Evolutionary conservation across 2,797 vertebrate genomes (phyloP).

Genomic region (Squalus acanthias): DNA sequence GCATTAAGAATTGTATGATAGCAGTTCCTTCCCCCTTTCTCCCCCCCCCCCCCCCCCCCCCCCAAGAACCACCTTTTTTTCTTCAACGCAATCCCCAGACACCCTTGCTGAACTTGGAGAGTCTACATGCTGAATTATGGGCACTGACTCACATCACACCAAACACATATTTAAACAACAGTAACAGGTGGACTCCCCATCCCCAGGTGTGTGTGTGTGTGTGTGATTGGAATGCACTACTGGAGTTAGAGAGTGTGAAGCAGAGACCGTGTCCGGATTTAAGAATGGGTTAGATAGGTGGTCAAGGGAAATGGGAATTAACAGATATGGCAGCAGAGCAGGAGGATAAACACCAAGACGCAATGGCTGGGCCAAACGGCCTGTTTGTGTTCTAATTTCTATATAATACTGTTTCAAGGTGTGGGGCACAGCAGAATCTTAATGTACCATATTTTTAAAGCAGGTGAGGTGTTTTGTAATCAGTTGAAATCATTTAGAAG

Average conservation of each 20-base stretch:
- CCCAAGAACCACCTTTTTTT: not conserved
- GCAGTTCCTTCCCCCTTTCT: not conserved
- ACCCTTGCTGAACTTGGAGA: not conserved
- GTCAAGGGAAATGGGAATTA: not conserved
- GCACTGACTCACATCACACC: not conserved
- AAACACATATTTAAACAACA: not conserved
- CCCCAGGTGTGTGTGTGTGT: no score
- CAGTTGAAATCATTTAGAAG: not conserved
- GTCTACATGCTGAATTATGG: not conserved
- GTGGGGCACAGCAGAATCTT: not conserved
- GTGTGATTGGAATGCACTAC: not conserved
- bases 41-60: not conserved
- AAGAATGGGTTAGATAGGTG: not conserved
- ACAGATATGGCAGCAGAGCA: not conserved
- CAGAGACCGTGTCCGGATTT: not conserved
- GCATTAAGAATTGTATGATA: conserved; percentile 5
- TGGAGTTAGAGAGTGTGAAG: not conserved
- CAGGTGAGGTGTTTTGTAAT: not conserved
- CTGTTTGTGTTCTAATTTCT: not conserved
- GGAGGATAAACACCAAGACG: not conserved
- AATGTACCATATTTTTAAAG: not conserved
- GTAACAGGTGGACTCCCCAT: not conserved
- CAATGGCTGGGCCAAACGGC: not conserved
- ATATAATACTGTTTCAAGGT: not conserved
- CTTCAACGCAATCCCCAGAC: not conserved